Conservation (phyloP, 92 coral and sea anemone genomes). For the Diadumene lineata region DNA sequence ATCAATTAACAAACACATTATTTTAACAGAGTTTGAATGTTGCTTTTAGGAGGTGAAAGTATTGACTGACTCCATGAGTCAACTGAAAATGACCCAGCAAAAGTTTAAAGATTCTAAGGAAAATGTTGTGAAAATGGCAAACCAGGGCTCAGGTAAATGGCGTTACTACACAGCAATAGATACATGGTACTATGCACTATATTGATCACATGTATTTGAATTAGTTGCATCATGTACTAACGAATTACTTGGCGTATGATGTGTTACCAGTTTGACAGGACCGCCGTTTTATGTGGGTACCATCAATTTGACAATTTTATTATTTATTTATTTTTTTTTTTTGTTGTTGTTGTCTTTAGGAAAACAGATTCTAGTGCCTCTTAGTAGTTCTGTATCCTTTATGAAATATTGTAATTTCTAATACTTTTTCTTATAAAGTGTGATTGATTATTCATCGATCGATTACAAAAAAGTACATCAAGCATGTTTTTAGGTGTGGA, state of each 20-base stretch:
- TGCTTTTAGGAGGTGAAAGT: constrained; percentile 83
- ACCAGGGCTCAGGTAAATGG: constrained; percentile 61
- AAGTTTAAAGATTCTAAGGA: constrained; percentile 91
- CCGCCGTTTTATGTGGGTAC: no score
- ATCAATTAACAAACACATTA: background rate
- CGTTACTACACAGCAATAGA: background rate
- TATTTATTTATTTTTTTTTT: background rate
- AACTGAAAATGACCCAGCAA: constrained; percentile 91
- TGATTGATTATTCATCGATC: no score
- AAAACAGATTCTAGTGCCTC: constrained; percentile 85
- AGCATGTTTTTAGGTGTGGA: no score
- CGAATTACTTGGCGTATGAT: background rate
- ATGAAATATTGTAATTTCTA: no score
- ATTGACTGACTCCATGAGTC: constrained; percentile 85
- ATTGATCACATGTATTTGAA: background rate
- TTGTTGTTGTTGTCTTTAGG: no score
- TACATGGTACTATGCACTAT: background rate
- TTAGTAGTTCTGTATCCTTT: constrained; percentile 97
- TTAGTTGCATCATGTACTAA: background rate
- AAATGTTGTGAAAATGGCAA: constrained; percentile 74
- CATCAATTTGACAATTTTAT: background rate
- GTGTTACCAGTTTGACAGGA: no score
- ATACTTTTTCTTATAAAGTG: no score
- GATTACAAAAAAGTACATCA: no score
- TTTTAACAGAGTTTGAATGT: background rate